These are phyloP conservation scores for Crotalus horridus DNA, from an alignment of 2,113 vertebrate species.

Conservation along the genomic window DNA sequence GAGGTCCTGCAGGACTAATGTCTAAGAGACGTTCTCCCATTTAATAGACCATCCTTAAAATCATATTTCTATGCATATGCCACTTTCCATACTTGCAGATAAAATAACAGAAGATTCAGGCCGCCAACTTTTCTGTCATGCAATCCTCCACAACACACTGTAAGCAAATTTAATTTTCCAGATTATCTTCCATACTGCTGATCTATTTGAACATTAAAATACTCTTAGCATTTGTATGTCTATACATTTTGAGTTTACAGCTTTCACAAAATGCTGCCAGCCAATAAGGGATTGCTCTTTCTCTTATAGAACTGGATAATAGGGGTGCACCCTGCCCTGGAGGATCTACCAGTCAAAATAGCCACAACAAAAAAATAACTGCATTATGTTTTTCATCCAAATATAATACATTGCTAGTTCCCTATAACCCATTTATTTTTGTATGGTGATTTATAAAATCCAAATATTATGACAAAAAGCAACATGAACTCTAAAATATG, in stretches of 20 bases:
- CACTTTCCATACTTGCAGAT: not conserved
- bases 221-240: not conserved
- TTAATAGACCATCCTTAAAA: not conserved
- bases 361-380: not conserved
- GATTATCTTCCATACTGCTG: not conserved
- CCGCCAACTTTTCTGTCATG: not conserved
- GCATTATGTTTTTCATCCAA: not conserved
- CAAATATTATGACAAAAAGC: not conserved
- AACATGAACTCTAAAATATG: not conserved
- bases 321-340: not conserved
- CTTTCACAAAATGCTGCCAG: not conserved
- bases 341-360: not conserved
- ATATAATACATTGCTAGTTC: not conserved
- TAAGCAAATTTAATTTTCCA: not conserved
- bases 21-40: not conserved
- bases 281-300: not conserved
- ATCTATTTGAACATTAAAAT: not conserved
- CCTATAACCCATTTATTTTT: not conserved
- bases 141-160: not conserved
- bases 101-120: not conserved
- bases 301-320: not conserved
- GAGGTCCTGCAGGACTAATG: not conserved
- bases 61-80: no score
- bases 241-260: not conserved
- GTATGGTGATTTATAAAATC: not conserved